Base-by-base conservation (phyloP, 2,888 invertebrate species). In the Sarcophaga subvicina region DNA sequence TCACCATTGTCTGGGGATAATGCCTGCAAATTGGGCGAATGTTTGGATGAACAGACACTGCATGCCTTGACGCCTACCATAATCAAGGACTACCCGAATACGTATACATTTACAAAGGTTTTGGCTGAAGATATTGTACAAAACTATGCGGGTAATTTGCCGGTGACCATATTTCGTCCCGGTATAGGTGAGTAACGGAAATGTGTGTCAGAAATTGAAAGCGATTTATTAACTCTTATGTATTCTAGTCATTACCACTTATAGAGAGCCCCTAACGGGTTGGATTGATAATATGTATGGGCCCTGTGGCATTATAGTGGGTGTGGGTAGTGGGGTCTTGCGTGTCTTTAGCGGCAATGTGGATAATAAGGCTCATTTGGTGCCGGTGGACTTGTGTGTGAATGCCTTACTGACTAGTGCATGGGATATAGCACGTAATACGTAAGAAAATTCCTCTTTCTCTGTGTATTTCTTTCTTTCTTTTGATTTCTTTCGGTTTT, bases 221-320 rank as follows among this genome's bases (percentile, higher is more conserved):
- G 4, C 1, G 17, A 4, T 54, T 54, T 54, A 5, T 0, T 14
- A 14, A 12, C 54, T 14, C 14, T 17, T 54, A 25, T n/a, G 69
- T 10, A 22, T 71, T 54, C 17, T 71, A 94, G 95, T 95, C 14
- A 93, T 94, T 49, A 94, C 95, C 6, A 94, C 94, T 5, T 94
- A 94, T 89, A 92, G 92, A 82, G 95, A 95, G 88, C 95, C 95
- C 8, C 90, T 94, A 11, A 93, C 94, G 90, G 96, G 96, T 47
- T 96, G 96, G 96, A 95, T 96, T 87, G 96, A 96, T 91, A 96
- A 96, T 90, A 94, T 95, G 91, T 96, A 96, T 91, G 96, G 96
- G 11, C 94, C 94, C 67, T 94, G 94, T 49, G 94, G 94, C 84
- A 93, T 94, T 77, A 91, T 94, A 76, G 94, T 94, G 70, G 95